Conservation (phyloP, 1,140 invertebrate genomes). For the Charaxes varanes region DNA sequence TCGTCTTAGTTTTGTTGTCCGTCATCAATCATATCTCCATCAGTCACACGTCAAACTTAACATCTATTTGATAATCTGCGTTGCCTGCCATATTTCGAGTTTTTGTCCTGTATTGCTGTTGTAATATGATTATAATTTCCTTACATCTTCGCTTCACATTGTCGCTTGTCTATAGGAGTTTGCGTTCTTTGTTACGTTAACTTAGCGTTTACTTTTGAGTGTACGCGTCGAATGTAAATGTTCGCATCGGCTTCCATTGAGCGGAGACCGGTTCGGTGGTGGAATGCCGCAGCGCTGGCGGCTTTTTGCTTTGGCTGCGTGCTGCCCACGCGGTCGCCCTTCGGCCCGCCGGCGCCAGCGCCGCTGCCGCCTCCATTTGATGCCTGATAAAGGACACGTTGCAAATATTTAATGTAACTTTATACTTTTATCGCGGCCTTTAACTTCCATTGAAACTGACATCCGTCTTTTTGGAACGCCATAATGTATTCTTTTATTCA, state of each 20-base stretch:
- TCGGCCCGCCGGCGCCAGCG: slow-evolving; percentile 48
- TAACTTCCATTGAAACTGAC: slow-evolving; percentile 8
- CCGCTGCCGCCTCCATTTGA: slow-evolving; percentile 32
- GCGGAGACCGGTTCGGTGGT: slow-evolving; percentile 48
- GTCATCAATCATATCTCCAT: slow-evolving; percentile 32
- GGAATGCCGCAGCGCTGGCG: slow-evolving; percentile 55
- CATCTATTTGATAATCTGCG: slow-evolving; percentile 44
- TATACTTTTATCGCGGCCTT: slow-evolving; percentile 27
- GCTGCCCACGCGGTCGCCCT: slow-evolving; percentile 45
- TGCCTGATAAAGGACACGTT: slow-evolving; percentile 47
- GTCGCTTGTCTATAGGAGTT: slow-evolving; percentile 8
- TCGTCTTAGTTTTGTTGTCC: slow-evolving; percentile 30
- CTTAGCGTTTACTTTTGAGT: slow-evolving; percentile 27
- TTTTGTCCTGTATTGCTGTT: slow-evolving; percentile 48
- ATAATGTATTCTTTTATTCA: no score
- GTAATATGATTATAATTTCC: slow-evolving; percentile 59
- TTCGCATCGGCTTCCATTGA: slow-evolving; percentile 53
- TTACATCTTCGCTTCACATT: slow-evolving; percentile 33
- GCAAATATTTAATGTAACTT: slow-evolving; percentile 51
- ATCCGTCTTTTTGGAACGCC: slow-evolving; percentile 1
- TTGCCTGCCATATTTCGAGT: slow-evolving; percentile 45
- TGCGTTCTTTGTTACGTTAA: slow-evolving; percentile 12
- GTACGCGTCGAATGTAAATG: slow-evolving; percentile 14
- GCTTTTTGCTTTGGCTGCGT: slow-evolving; percentile 55
- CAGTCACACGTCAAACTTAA: slow-evolving; percentile 25